phyloP scores from a whole-genome alignment of 1,140 invertebrate genomes.

The Holcopasites calliopsidis region DNA sequence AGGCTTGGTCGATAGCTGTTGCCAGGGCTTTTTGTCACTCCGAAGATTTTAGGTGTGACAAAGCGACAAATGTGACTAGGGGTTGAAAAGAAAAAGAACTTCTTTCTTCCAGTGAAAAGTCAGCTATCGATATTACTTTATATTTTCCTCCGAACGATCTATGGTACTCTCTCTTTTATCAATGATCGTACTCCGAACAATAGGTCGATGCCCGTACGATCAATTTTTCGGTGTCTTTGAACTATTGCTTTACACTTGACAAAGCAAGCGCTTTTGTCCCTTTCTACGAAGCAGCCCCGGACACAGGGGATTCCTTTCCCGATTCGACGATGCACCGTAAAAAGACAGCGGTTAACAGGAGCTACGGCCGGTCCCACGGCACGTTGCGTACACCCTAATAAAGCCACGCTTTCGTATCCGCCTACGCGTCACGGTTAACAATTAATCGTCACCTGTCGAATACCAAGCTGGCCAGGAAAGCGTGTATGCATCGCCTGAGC shows the following conservation, averaged over 20 bases:
- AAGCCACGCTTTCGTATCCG: conserved; percentile 66
- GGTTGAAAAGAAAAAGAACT: too few relatives aligned
- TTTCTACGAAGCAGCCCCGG: background rate
- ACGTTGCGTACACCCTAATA: conserved; percentile 55
- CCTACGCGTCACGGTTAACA: conserved; percentile 69
- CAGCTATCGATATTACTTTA: too few relatives aligned
- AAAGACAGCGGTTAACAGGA: conserved; percentile 27
- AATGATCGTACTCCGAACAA: background rate
- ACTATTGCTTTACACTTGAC: background rate
- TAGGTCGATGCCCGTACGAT: background rate
- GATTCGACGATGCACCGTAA: conserved; percentile 20
- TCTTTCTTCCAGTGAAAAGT: too few relatives aligned
- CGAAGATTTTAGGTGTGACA: background rate
- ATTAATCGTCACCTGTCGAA: conserved; percentile 56
- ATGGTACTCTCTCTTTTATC: background rate
- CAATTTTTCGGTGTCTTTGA: background rate
- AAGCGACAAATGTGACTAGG: too few relatives aligned
- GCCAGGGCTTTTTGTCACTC: background rate
- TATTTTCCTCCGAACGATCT: too few relatives aligned
- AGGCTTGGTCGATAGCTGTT: background rate
- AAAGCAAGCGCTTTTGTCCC: background rate
- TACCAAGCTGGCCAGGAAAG: conserved; percentile 29
- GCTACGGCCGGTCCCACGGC: conserved; percentile 35
- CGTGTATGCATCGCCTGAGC: conserved; percentile 38
- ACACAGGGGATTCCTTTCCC: conserved; percentile 18